phyloP scores from a whole-genome alignment of 2,113 vertebrate genomes.

The Campylomormyrus tamandua region DNA sequence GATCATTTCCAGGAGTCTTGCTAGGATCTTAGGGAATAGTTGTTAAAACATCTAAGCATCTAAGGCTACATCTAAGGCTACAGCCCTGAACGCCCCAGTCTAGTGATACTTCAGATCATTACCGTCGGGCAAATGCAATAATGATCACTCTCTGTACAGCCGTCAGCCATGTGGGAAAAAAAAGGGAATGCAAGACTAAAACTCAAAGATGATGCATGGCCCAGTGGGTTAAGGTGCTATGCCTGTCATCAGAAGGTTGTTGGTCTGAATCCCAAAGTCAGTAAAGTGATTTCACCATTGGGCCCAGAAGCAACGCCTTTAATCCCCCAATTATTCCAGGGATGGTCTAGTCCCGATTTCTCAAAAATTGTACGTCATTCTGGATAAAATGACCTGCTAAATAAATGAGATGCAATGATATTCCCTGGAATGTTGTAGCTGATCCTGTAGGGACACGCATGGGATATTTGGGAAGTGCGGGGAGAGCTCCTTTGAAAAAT shows the following conservation, averaged over 20 bases:
- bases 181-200: neutral
- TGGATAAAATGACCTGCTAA: neutral
- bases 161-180: neutral
- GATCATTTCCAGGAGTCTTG: neutral
- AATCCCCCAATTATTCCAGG: neutral
- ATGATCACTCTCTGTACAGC: neutral
- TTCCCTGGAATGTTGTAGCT: neutral
- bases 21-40: neutral
- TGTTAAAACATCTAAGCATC: neutral
- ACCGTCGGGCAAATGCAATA: neutral
- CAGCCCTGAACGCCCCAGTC: no score
- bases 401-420: neutral
- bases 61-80: no score
- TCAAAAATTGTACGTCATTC: neutral
- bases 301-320: neutral
- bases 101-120: neutral
- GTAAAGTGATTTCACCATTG: neutral
- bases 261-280: neutral
- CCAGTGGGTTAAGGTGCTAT: neutral
- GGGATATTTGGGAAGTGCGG: neutral
- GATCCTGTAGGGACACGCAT: neutral
- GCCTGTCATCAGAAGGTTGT: neutral
- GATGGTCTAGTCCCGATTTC: neutral
- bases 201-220: neutral
- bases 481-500: constrained; percentile 12